Percentiles rank a stretch among this genome's conserved stretches.
phyloP scores from a whole-genome alignment of 2,113 vertebrate genomes.

The Anhinga anhinga region DNA sequence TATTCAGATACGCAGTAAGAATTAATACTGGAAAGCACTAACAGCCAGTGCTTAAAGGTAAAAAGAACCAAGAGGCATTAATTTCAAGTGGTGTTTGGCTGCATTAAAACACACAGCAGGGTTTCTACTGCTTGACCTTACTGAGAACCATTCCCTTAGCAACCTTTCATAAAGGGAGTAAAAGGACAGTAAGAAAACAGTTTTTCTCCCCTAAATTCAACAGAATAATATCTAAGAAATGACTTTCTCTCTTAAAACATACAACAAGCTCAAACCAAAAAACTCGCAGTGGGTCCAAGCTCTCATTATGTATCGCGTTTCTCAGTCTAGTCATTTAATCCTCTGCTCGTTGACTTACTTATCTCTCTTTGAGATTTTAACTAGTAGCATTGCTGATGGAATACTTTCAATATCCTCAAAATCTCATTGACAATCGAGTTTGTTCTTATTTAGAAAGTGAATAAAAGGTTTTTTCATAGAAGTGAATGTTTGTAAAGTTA shows the following conservation, averaged over 20 bases:
- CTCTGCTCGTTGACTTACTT: not conserved
- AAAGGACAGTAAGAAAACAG: conserved; percentile 30
- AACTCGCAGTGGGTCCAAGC: not conserved
- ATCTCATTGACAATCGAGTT: not conserved
- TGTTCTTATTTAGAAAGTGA: not conserved
- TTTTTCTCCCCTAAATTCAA: not conserved
- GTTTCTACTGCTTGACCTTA: conserved; percentile 49
- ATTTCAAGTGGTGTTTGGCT: conserved; percentile 45
- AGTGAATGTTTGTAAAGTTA: not conserved
- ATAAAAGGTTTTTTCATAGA: not conserved
- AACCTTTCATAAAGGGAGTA: conserved; percentile 41
- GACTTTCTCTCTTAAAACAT: not conserved
- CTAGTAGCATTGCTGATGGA: not conserved
- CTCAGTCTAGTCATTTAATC: not conserved
- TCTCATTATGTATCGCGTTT: not conserved
- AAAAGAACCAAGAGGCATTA: conserved; percentile 35
- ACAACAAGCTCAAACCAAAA: not conserved
- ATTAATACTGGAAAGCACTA: not conserved
- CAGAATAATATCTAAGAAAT: conserved; percentile 13
- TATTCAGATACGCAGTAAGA: not conserved
- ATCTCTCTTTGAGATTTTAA: not conserved
- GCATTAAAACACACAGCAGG: conserved; percentile 35
- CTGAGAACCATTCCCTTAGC: conserved; percentile 50
- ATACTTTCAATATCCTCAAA: not conserved
- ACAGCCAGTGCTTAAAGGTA: not conserved